Evolutionary conservation across 35 echinoderm and acorn worm genomes (phyloP).

Genomic region (Apostichopus californicus): DNA sequence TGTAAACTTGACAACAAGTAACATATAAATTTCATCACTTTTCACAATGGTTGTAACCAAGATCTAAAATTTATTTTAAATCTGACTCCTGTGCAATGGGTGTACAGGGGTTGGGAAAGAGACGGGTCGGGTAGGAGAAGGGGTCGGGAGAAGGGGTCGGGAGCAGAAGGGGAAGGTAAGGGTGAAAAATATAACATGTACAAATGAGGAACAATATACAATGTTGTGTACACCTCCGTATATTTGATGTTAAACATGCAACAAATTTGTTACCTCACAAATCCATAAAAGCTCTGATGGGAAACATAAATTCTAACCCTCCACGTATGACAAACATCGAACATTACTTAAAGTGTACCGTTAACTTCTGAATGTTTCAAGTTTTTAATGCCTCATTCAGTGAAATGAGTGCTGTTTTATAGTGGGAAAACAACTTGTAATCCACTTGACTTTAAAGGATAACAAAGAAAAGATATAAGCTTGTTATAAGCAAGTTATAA

Average conservation of each 20-base stretch:
- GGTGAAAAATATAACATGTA: not conserved
- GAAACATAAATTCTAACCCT: not conserved
- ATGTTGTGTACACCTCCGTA: not conserved
- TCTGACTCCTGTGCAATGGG: no score
- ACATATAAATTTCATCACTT: no score
- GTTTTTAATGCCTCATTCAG: not conserved
- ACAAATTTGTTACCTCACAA: constrained; percentile 9
- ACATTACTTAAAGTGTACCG: not conserved
- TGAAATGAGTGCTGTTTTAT: not conserved
- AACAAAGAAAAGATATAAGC: no score
- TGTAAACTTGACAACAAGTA: no score
- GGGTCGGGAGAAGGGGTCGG: not conserved
- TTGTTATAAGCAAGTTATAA: no score
- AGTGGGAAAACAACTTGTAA: no score
- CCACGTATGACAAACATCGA: not conserved
- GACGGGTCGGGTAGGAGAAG: no score
- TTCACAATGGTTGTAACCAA: no score
- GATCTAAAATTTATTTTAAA: no score
- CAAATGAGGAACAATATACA: not conserved
- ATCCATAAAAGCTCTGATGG: constrained; percentile 4
- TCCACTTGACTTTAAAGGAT: no score
- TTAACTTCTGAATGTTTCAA: not conserved
- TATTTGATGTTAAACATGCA: constrained; percentile 18
- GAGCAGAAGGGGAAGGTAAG: not conserved
- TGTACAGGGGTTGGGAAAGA: no score